Evolutionary conservation across 2,113 vertebrate genomes (phyloP).

Genomic region (crab-eating macaque (Macaca fascicularis)): DNA sequence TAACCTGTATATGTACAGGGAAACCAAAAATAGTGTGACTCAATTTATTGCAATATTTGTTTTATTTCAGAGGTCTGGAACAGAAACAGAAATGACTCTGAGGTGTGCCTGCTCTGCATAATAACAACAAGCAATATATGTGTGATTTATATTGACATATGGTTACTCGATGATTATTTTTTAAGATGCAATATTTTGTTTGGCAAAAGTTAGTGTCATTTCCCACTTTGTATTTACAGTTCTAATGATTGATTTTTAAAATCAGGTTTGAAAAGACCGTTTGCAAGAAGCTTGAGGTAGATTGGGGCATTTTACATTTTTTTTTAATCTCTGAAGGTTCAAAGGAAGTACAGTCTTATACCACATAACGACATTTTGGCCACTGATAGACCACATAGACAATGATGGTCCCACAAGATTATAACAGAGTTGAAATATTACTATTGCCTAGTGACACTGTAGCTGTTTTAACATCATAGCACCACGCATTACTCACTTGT

Average conservation of each 20-base stretch:
- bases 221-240: not conserved
- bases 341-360: not conserved
- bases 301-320: not conserved
- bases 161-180: not conserved
- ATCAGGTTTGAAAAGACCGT: not conserved
- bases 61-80: not conserved
- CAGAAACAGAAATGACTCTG: not conserved
- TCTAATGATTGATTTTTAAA: not conserved
- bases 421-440: not conserved
- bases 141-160: not conserved
- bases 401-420: not conserved
- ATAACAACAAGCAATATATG: not conserved
- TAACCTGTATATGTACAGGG: not conserved
- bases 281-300: not conserved
- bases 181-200: slow-evolving; percentile 19
- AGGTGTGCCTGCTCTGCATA: not conserved
- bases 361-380: not conserved
- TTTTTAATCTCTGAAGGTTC: not conserved
- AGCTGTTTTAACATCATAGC: not conserved
- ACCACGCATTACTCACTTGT: not conserved
- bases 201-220: not conserved
- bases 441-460: not conserved
- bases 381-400: not conserved
- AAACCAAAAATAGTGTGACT: not conserved
- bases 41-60: not conserved